Conservation (phyloP, 2,888 invertebrate genomes). For the Nomada ferruginata region DNA sequence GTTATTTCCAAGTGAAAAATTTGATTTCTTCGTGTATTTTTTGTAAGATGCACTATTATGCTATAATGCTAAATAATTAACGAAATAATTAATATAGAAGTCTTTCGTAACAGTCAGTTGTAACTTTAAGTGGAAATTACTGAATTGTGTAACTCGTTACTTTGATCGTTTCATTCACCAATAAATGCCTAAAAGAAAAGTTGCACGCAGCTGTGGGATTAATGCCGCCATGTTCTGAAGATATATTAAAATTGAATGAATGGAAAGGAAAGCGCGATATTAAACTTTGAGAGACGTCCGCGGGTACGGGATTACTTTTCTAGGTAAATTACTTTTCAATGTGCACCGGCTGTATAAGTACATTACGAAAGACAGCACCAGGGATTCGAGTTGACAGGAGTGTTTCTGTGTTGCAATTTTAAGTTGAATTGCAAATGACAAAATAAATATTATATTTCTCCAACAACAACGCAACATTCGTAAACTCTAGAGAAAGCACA, state of each 20-base stretch:
- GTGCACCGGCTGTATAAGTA: neutral
- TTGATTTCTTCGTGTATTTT: neutral
- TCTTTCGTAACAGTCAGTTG: neutral
- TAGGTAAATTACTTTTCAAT: constrained; percentile 21
- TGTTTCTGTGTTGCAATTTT: neutral
- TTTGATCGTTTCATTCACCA: neutral
- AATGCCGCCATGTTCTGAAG: neutral
- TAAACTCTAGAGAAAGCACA: too few species aligned
- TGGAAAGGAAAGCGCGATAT: constrained; percentile 17
- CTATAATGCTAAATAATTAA: neutral
- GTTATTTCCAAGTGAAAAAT: neutral
- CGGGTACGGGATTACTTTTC: neutral
- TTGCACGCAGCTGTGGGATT: neutral
- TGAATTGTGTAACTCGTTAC: neutral
- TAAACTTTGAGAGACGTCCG: neutral
- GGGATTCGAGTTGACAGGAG: neutral
- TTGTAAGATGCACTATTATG: neutral
- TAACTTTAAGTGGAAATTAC: neutral
- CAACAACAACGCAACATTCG: too few species aligned
- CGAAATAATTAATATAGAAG: neutral
- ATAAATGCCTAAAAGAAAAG: neutral
- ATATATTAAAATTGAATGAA: constrained; percentile 18
- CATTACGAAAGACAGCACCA: neutral
- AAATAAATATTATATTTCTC: neutral
- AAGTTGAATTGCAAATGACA: neutral